These are phyloP conservation scores for Cyanoderma ruficeps DNA, from an alignment of 2,113 vertebrate genomes.

Conservation along the genomic window DNA sequence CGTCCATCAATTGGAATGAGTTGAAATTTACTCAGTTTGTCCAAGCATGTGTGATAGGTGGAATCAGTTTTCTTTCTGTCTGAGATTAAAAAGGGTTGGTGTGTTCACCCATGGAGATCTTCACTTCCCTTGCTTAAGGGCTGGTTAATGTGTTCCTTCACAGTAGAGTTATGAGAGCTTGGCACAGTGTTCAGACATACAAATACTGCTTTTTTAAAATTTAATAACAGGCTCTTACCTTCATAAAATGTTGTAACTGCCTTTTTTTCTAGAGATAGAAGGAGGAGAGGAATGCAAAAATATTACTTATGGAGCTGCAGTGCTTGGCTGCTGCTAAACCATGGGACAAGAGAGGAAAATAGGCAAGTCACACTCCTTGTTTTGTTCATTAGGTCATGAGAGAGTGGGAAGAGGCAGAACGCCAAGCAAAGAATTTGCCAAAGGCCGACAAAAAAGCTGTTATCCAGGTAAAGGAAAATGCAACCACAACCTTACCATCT, in stretches of 20 bases:
- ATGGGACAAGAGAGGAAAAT: not conserved
- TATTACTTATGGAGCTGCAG: not conserved
- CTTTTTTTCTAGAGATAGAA: not conserved
- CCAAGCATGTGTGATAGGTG: not conserved
- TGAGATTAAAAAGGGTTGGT: not conserved
- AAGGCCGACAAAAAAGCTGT: constrained; percentile 96
- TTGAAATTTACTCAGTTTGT: not conserved
- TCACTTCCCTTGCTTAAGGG: not conserved
- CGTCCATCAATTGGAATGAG: not conserved
- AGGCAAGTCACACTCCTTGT: not conserved
- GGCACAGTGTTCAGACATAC: not conserved
- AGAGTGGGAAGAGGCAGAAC: constrained; percentile 98
- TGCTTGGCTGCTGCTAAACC: not conserved
- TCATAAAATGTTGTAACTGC: not conserved
- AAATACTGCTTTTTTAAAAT: not conserved
- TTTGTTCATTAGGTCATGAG: constrained; percentile 89
- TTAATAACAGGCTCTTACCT: not conserved
- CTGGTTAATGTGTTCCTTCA: not conserved
- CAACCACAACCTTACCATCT: not conserved
- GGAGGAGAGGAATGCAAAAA: not conserved
- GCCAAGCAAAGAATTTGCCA: constrained; percentile 93
- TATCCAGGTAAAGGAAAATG: constrained; percentile 85
- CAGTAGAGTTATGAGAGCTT: not conserved
- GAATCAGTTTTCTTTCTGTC: not conserved
- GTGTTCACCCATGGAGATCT: not conserved